These are phyloP conservation scores for Druon quercuslanigerum DNA, from an alignment of 1,140 invertebrate species.

Conservation along the genomic window DNA sequence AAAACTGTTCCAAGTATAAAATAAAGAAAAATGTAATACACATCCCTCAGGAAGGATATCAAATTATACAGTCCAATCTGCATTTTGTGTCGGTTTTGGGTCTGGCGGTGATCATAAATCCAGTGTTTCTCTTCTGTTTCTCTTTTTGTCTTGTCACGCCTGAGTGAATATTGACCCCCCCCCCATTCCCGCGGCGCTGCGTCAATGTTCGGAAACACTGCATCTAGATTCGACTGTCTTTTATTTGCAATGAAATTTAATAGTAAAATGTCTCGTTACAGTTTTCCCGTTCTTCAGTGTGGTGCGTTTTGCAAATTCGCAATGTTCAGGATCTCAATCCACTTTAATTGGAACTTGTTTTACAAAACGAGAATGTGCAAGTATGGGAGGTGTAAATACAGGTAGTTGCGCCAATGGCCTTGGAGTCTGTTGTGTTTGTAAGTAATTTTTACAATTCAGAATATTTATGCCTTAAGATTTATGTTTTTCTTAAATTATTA, in stretches of 20 bases:
- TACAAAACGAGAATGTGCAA: conserved; percentile 83
- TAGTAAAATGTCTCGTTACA: conserved; percentile 57
- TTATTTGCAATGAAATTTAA: not conserved
- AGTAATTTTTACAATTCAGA: conserved; percentile 66
- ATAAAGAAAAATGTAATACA: not conserved
- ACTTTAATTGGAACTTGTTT: conserved; percentile 85
- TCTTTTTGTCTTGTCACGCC: no score
- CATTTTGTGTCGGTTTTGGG: no score
- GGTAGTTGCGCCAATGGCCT: conserved; percentile 83
- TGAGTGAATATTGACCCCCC: no score
- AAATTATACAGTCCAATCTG: no score
- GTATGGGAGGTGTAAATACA: conserved; percentile 81
- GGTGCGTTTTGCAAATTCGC: conserved; percentile 82
- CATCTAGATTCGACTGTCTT: not conserved
- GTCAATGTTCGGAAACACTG: no score
- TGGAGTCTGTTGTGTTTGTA: conserved; percentile 87
- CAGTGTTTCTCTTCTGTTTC: no score
- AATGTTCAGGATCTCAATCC: conserved; percentile 78
- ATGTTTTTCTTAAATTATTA: conserved; percentile 31
- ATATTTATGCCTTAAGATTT: conserved; percentile 15
- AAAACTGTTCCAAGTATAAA: no score
- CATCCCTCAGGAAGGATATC: not conserved
- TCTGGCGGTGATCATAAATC: no score
- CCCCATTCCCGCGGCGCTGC: no score
- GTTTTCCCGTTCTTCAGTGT: conserved; percentile 84